Percentiles rank a stretch among this genome's conserved stretches.
These are phyloP conservation scores for Abrostola triplasia DNA, from an alignment of 2,888 invertebrate genomes.

Conservation along the genomic window DNA sequence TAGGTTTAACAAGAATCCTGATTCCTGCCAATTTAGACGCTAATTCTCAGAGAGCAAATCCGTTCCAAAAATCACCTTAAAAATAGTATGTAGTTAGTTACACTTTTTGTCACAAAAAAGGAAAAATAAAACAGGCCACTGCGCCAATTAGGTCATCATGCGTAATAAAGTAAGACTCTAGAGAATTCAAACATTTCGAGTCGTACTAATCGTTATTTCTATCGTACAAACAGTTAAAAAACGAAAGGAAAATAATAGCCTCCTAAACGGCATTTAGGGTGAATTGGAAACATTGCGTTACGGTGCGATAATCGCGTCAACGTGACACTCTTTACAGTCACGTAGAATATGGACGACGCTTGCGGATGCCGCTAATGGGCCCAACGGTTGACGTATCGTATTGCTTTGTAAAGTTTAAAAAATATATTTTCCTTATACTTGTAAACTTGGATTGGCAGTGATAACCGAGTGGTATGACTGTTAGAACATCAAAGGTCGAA, in stretches of 20 bases:
- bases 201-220: neutral
- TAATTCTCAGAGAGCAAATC: too few relatives aligned
- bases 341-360: constrained; percentile 71
- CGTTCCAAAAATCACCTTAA: too few relatives aligned
- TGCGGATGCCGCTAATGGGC: constrained; percentile 65
- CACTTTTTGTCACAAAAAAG: too few relatives aligned
- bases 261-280: constrained; percentile 47
- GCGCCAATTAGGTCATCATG: too few relatives aligned
- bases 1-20: too few relatives aligned
- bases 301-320: constrained; percentile 66
- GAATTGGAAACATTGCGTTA: constrained; percentile 48
- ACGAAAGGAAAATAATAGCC: constrained; percentile 47
- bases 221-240: neutral
- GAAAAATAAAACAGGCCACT: too few relatives aligned
- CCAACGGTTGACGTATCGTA: constrained; percentile 52
- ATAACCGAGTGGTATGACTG: too few relatives aligned
- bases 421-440: neutral
- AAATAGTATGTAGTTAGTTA: too few relatives aligned
- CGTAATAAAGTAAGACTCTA: too few relatives aligned
- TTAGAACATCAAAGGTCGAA: too few relatives aligned
- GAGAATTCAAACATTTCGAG: too few relatives aligned
- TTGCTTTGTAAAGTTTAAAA: constrained; percentile 12
- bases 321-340: constrained; percentile 69
- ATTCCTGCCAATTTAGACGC: too few relatives aligned
- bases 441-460: neutral